A percentile compares a stretch with the other conserved stretches of the same genome.
Conservation (phyloP, 2,888 invertebrate species). For the Amaurobius ferox region DNA sequence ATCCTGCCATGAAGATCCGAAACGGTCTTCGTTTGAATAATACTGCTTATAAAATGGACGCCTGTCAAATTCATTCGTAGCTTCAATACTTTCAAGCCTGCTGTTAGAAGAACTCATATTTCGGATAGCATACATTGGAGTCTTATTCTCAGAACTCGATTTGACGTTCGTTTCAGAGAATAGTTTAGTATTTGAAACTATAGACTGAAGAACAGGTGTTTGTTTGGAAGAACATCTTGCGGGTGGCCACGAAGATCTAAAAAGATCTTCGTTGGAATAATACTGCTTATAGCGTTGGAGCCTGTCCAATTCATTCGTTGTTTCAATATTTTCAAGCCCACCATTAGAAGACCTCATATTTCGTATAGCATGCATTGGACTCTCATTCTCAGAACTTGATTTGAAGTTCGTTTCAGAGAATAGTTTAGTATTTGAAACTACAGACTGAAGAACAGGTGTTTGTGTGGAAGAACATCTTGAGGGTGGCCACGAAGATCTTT, state of each 20-base stretch:
- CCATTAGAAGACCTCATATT: not conserved
- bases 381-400: too few relatives aligned
- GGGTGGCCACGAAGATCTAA: too few relatives aligned
- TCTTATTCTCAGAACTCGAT: too few relatives aligned
- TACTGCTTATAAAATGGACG: not conserved
- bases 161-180: too few relatives aligned
- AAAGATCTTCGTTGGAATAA: not conserved
- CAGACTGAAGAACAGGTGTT: not conserved
- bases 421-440: not conserved
- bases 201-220: not conserved
- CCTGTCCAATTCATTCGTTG: too few relatives aligned
- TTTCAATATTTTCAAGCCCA: not conserved
- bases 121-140: too few relatives aligned
- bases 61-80: too few relatives aligned
- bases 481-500: too few relatives aligned
- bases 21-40: not conserved
- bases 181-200: not conserved
- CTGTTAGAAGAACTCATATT: not conserved
- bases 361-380: too few relatives aligned
- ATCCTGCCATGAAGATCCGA: too few relatives aligned
- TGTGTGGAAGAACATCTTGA: slow-evolving; percentile 30
- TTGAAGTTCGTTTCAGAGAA: too few relatives aligned
- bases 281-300: not conserved
- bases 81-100: not conserved
- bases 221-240: slow-evolving; percentile 31